phyloP scores from a whole-genome alignment of 1,140 invertebrate species.

The Micrasema longulum region DNA sequence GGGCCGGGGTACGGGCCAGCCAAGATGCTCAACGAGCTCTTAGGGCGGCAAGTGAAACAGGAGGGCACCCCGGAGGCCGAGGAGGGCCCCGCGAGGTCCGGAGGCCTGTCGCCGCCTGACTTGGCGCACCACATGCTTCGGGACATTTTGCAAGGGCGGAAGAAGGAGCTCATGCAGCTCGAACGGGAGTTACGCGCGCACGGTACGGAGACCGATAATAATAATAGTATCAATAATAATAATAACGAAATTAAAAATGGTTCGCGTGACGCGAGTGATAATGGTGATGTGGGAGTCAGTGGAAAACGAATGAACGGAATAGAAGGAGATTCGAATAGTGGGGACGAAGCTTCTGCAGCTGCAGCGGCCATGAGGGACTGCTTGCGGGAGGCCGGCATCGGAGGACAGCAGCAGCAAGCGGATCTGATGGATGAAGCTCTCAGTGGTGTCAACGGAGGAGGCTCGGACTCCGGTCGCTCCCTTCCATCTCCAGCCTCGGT shows the following conservation, averaged over 20 bases:
- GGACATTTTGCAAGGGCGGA: constrained; percentile 84
- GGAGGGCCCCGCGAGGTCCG: constrained; percentile 71
- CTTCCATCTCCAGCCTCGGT: constrained; percentile 74
- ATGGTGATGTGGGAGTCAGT: constrained; percentile 57
- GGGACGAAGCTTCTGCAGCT: constrained; percentile 70
- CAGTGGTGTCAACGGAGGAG: constrained; percentile 73
- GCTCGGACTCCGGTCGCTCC: constrained; percentile 76
- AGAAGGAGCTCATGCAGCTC: constrained; percentile 79
- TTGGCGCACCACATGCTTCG: constrained; percentile 85
- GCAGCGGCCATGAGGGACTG: constrained; percentile 72
- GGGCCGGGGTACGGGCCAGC: constrained; percentile 83
- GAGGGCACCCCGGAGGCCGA: constrained; percentile 59
- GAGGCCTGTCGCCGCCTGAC: constrained; percentile 66
- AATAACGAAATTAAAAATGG: constrained; percentile 57
- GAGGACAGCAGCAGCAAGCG: constrained; percentile 67
- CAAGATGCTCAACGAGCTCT: constrained; percentile 86
- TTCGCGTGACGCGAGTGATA: constrained; percentile 51
- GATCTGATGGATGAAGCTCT: constrained; percentile 70
- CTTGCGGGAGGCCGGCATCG: constrained; percentile 69
- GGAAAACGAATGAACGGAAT: constrained; percentile 58
- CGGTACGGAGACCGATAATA: constrained; percentile 63
- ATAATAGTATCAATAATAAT: constrained; percentile 70
- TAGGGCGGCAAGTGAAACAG: constrained; percentile 78
- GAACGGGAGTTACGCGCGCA: constrained; percentile 70
- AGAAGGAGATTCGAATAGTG: constrained; percentile 72